Evolutionary conservation across 2,888 invertebrate species (phyloP).

Genomic region (Hyles lineata): DNA sequence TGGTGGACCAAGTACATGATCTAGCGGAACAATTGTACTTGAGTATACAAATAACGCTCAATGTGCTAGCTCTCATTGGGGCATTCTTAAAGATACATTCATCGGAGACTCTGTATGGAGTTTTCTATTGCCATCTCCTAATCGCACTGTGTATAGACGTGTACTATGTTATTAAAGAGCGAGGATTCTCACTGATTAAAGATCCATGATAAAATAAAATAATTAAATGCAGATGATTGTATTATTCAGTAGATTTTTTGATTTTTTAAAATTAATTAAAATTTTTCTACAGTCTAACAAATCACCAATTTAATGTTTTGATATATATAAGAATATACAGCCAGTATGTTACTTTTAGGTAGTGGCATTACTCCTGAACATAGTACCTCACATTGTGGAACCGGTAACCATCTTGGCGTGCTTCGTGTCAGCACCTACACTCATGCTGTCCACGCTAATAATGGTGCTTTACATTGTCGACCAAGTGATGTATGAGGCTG

Average conservation of each 20-base stretch:
- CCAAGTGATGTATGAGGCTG: slow-evolving; percentile 74
- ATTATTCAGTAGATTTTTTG: slow-evolving; percentile 14
- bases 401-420: slow-evolving; percentile 68
- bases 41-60: slow-evolving; percentile 57
- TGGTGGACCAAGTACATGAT: slow-evolving; percentile 78
- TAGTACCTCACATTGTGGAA: slow-evolving; percentile 73
- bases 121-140: slow-evolving; percentile 70
- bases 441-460: slow-evolving; percentile 68
- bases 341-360: slow-evolving; percentile 73
- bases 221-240: slow-evolving; percentile 36
- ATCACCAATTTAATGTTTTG: background rate
- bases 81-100: slow-evolving; percentile 46
- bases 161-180: slow-evolving; percentile 66
- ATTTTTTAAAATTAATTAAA: background rate
- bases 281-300: background rate
- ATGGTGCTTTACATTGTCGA: slow-evolving; percentile 77
- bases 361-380: slow-evolving; percentile 76
- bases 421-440: slow-evolving; percentile 72
- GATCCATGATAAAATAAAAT: slow-evolving; percentile 55
- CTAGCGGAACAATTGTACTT: slow-evolving; percentile 75
- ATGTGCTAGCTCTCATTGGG: slow-evolving; percentile 51
- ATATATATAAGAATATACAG: slow-evolving; percentile 2
- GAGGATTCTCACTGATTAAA: slow-evolving; percentile 57
- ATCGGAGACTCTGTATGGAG: slow-evolving; percentile 59
- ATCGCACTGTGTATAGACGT: slow-evolving; percentile 67